Base-by-base conservation (phyloP, 1,140 invertebrate species). In the Meloidogyne chitwoodi region DNA sequence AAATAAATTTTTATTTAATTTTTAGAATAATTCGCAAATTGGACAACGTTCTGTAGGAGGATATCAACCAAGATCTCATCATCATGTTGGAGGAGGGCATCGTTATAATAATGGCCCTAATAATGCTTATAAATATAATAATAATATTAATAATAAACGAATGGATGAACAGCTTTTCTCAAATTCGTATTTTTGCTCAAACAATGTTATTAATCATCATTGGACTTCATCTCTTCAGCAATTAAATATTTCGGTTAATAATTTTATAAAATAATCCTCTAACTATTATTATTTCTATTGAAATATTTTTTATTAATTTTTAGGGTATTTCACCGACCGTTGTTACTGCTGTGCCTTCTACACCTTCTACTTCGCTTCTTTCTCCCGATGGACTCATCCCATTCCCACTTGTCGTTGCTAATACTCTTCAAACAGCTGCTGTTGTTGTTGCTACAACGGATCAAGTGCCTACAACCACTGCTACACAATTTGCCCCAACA, bases 281-380 rank as follows among this genome's bases (percentile, higher is more conserved):
- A n/a, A n/a, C n/a, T n/a, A n/a, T n/a, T n/a, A n/a, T n/a, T n/a
- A n/a, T n/a, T n/a, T n/a, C n/a, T n/a, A n/a, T n/a, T n/a, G 4
- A 38, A 31, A 31, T 38, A 38, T 6, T 8, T 38, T 38, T 38
- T 38, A 8, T 8, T 10, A 19, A 48, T 44, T 44, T 44, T 16
- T 8, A 56, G 48, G 48, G 48, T 56, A 56, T 56, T n/a, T 56
- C 48, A 56, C 48, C 48, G 12, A 56, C 48, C n/a, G 48, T 56
- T 56, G 48, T 56, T 56, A 56, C 48, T 56, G 48, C 48, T n/a
- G 48, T 56, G 48, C 48, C 81, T 22, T 76, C 82, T 24, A 83
- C 83, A 1, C 83, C 82, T 44, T 79, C 78, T 41, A 75, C 83
- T 38, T 83, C 82, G 16, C 82, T 82, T 27, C 64, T 83, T 14